These are phyloP conservation scores for Tenthredo amoena DNA, from an alignment of 2,888 invertebrate species.

Conservation along the genomic window DNA sequence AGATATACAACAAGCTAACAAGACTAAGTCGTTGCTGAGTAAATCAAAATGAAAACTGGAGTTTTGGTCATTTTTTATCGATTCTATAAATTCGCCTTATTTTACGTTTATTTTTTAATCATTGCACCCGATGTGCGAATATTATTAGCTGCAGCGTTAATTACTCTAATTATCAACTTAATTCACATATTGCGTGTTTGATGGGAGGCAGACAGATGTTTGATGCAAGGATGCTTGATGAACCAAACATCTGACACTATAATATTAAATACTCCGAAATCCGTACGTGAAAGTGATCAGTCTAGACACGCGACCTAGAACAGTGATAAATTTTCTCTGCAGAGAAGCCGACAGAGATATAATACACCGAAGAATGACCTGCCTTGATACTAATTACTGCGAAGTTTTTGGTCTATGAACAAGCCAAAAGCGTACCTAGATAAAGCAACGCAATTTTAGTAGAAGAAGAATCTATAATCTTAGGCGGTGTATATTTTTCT, in stretches of 20 bases:
- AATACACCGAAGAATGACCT: slow-evolving; percentile 27
- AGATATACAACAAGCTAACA: neutral
- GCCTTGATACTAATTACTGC: slow-evolving; percentile 29
- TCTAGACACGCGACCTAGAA: slow-evolving; percentile 42
- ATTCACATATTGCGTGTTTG: slow-evolving; percentile 41
- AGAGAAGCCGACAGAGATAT: slow-evolving; percentile 26
- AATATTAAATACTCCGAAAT: slow-evolving; percentile 18
- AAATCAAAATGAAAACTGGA: neutral
- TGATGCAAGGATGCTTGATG: slow-evolving; percentile 49
- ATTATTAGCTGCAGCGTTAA: neutral
- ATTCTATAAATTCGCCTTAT: neutral
- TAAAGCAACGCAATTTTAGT: neutral
- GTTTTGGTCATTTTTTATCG: neutral
- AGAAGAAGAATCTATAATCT: neutral
- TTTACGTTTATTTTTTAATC: neutral
- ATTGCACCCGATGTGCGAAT: neutral
- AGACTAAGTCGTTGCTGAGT: neutral
- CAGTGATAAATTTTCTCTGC: slow-evolving; percentile 36
- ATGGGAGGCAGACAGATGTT: slow-evolving; percentile 42
- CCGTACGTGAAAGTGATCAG: slow-evolving; percentile 21
- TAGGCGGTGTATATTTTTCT: neutral
- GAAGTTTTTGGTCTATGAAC: neutral
- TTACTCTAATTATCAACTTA: slow-evolving; percentile 15
- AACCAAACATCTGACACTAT: slow-evolving; percentile 44
- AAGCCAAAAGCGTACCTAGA: neutral